Percentiles rank a stretch among this genome's conserved stretches.
Evolutionary conservation across 2,888 invertebrate genomes (phyloP).

Genomic region (Nomada ferruginata): DNA sequence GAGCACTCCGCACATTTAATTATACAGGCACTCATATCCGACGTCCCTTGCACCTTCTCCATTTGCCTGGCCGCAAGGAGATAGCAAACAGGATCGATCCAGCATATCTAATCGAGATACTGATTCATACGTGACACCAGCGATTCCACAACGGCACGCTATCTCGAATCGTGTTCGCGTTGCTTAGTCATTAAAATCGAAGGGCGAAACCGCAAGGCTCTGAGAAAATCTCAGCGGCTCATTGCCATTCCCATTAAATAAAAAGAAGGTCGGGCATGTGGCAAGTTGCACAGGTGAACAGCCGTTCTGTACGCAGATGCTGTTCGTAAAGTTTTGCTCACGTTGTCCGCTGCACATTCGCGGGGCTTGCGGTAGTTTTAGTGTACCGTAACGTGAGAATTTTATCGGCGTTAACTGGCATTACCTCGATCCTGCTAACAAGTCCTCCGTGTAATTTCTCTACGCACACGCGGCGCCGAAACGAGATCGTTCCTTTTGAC

Average conservation of each 20-base stretch:
- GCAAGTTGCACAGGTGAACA: slow-evolving; percentile 60
- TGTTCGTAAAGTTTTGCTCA: slow-evolving; percentile 48
- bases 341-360: slow-evolving; percentile 58
- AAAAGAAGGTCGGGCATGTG: slow-evolving; percentile 60
- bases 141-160: background rate
- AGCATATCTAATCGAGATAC: background rate
- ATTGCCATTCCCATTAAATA: slow-evolving; percentile 59
- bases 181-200: background rate
- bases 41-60: background rate
- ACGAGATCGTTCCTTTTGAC: slow-evolving; percentile 27
- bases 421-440: slow-evolving; percentile 35
- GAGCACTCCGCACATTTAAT: slow-evolving; percentile 11
- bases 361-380: slow-evolving; percentile 81
- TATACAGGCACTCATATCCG: background rate
- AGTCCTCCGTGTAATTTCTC: slow-evolving; percentile 30
- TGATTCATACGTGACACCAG: background rate
- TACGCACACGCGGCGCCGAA: slow-evolving; percentile 24
- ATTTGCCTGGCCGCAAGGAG: background rate
- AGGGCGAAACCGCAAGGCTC: slow-evolving; percentile 14
- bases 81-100: too few species aligned
- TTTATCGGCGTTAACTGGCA: slow-evolving; percentile 74
- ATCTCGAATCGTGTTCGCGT: slow-evolving; percentile 7
- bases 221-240: slow-evolving; percentile 61
- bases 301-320: slow-evolving; percentile 64
- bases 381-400: slow-evolving; percentile 82